Conservation (phyloP, 2,113 vertebrate genomes). For the Rhizomys pruinosus region DNA sequence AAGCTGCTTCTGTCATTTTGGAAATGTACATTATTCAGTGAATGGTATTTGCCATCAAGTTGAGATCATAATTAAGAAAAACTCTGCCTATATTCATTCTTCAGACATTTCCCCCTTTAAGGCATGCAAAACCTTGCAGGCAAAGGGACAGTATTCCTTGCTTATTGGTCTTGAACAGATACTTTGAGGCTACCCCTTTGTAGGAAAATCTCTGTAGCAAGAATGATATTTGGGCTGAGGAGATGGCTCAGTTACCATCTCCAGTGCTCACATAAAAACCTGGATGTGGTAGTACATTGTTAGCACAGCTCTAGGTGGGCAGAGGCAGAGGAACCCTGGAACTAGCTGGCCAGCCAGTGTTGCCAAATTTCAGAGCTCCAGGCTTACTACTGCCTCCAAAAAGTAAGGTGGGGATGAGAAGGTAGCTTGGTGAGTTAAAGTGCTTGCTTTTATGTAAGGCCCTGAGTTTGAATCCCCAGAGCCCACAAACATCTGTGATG, state of each 20-base stretch:
- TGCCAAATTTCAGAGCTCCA: neutral
- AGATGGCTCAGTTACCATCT: neutral
- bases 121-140: neutral
- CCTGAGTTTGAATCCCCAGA: too few relatives aligned
- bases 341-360: neutral
- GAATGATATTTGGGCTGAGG: neutral
- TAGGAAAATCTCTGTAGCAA: neutral
- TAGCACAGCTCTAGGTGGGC: neutral
- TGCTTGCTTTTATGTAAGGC: neutral
- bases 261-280: neutral
- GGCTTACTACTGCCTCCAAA: neutral
- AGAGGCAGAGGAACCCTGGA: neutral
- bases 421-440: neutral
- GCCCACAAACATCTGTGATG: too few relatives aligned
- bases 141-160: neutral
- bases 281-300: neutral
- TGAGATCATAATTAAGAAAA: neutral
- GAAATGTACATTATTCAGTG: neutral
- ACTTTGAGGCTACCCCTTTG: neutral
- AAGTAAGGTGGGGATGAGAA: neutral
- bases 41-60: neutral
- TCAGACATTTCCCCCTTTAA: neutral
- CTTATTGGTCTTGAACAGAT: neutral
- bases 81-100: neutral
- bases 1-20: neutral